Base-by-base conservation (phyloP, 1,140 invertebrate genomes). In the Philotrypesis tridentata region DNA sequence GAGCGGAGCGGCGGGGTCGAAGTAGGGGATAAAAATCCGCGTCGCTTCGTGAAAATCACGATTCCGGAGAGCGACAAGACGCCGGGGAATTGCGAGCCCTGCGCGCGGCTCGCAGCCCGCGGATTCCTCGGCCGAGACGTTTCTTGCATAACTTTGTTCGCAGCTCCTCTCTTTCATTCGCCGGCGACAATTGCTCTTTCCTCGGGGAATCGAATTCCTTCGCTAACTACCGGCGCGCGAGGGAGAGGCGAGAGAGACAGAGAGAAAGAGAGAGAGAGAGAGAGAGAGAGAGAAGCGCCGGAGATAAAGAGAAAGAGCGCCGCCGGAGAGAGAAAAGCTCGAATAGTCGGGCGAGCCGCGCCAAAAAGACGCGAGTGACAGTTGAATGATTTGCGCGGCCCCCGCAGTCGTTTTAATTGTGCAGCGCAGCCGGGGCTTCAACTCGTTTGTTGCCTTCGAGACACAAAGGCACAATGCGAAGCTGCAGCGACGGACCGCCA, bases 71-170 rank as follows among this genome's bases (percentile, higher is more conserved):
- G 60, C 17, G 73, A 74, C 72, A 75, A 81, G 79, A 75, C 79
- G n/a, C 31, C 31, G 14, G 73, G 73, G 73, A 76, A 61, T 65
- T 40, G 27, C 63, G 9, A 40, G 37, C 70, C 37, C 43, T 31
- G 65, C n/a, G n/a, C n/a, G n/a, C 12, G 29, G 21, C 27, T 55
- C 6, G 63, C 23, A 37, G 61, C 61, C 23, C 43, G 40, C 68
- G 40, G 72, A 75, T 80, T 80, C 72, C 79, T 73, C 55, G 55
- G 29, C 43, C 23, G 63, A 68, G 61, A 75, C 79, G 79, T 74
- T 68, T 75, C 79, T 75, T 75, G 79, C 72, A 80, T 80, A 80
- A 80, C 72, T 80, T 80, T 75, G 48, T 65, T 79, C 78, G 17
- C 48, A n/a, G n/a, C 21, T 79, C 78, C 68, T 33, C 17, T 21